Percentiles rank a stretch among this genome's conserved stretches.
Evolutionary conservation across 2,888 invertebrate genomes (phyloP).

Genomic region (Cybosia mesomella): DNA sequence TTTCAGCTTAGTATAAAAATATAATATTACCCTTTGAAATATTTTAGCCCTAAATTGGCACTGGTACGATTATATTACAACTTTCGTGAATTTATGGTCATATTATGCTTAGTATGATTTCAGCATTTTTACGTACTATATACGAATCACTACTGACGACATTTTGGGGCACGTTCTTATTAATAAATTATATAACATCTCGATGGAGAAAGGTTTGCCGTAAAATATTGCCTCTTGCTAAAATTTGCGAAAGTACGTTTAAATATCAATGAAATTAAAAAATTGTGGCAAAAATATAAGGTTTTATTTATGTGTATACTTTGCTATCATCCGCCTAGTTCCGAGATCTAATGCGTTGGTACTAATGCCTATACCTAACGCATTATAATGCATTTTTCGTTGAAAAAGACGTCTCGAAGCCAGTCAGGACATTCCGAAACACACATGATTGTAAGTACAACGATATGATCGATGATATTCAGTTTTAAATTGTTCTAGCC

Average conservation of each 20-base stretch:
- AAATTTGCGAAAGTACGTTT: not conserved
- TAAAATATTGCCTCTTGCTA: not conserved
- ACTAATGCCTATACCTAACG: no score
- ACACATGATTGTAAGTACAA: no score
- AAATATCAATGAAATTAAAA: not conserved
- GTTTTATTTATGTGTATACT: no score
- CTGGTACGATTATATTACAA: constrained; percentile 2
- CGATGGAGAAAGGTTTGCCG: not conserved
- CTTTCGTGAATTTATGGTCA: not conserved
- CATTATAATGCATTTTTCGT: no score
- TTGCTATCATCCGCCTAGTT: not conserved
- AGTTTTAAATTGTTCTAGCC: no score
- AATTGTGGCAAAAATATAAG: no score
- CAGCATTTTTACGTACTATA: not conserved
- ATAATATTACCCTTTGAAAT: constrained; percentile 1
- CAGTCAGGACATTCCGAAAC: no score
- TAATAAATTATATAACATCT: not conserved
- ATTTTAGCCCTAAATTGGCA: constrained; percentile 5
- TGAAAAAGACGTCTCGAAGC: no score
- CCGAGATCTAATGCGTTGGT: not conserved
- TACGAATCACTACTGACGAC: not conserved
- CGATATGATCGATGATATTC: no score
- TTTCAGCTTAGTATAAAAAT: not conserved
- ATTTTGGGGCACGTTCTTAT: not conserved
- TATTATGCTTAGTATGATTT: not conserved